Evolutionary conservation across 1,140 invertebrate genomes (phyloP).

Genomic region (Chrysomallon squamiferum): DNA sequence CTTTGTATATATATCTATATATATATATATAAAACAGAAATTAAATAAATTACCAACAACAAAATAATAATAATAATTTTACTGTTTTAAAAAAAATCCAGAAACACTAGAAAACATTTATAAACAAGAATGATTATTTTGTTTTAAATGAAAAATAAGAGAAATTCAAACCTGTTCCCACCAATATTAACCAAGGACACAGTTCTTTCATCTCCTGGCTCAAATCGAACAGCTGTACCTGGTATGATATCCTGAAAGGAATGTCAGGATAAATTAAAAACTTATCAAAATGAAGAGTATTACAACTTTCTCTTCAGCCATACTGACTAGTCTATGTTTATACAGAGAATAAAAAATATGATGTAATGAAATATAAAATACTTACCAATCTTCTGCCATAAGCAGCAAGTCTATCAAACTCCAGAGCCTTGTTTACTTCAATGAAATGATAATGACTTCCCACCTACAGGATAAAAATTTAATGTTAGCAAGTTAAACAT

Average conservation of each 20-base stretch:
- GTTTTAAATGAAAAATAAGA: too few relatives aligned
- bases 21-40: too few relatives aligned
- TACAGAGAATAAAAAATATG: neutral
- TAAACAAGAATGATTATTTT: too few relatives aligned
- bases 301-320: too few relatives aligned
- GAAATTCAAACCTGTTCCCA: constrained; percentile 51
- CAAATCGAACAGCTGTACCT: constrained; percentile 61
- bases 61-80: too few relatives aligned
- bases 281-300: too few relatives aligned
- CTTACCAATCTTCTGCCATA: constrained; percentile 62
- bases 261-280: too few relatives aligned
- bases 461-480: constrained; percentile 37
- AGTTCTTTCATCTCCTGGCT: constrained; percentile 57
- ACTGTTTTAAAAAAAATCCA: too few relatives aligned
- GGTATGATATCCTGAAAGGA: constrained; percentile 60
- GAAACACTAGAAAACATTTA: too few relatives aligned
- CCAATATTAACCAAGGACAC: constrained; percentile 59
- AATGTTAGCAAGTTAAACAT: neutral
- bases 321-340: too few relatives aligned
- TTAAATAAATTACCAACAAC: too few relatives aligned
- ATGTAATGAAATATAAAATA: neutral
- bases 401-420: constrained; percentile 56
- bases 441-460: constrained; percentile 64
- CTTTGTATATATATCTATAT: too few relatives aligned
- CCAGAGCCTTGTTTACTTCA: constrained; percentile 57